A percentile compares a stretch with the other conserved stretches of the same genome.
Evolutionary conservation across 2,888 invertebrate species (phyloP).

Genomic region (Protodeltote pygarga): DNA sequence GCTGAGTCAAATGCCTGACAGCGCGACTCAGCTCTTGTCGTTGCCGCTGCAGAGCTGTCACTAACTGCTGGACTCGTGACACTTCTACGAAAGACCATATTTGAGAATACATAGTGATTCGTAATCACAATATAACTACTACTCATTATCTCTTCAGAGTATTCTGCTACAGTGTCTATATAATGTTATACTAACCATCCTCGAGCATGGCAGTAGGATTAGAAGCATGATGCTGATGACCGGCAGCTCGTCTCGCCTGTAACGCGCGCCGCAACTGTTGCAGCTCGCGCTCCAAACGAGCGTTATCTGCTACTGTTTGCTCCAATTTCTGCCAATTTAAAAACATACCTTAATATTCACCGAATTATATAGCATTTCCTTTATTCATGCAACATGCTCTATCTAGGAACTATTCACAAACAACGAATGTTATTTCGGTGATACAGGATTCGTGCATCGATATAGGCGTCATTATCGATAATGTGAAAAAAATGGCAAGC

Average conservation of each 20-base stretch:
- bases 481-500: too few species aligned
- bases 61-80: slow-evolving; percentile 92
- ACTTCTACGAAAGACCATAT: slow-evolving; percentile 87
- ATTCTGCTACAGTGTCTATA: background rate
- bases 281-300: slow-evolving; percentile 94
- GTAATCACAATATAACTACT: too few species aligned
- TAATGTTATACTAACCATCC: slow-evolving; percentile 74
- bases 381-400: too few species aligned
- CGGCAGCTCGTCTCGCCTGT: slow-evolving; percentile 89
- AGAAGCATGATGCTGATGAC: slow-evolving; percentile 52
- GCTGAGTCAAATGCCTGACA: slow-evolving; percentile 94
- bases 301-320: slow-evolving; percentile 96
- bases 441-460: too few species aligned
- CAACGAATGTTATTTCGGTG: too few species aligned
- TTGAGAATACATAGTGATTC: too few species aligned
- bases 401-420: too few species aligned
- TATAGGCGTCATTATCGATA: too few species aligned
- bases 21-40: slow-evolving; percentile 95
- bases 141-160: too few species aligned
- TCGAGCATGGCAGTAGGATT: slow-evolving; percentile 89
- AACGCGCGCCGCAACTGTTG: slow-evolving; percentile 94
- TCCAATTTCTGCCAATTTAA: slow-evolving; percentile 90
- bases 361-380: background rate
- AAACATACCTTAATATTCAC: background rate
- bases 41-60: slow-evolving; percentile 94